Evolutionary conservation across 2,113 vertebrate genomes (phyloP), one percentile per base, ranked within the genome.

Genomic region (Pyrgilauda ruficollis): DNA sequence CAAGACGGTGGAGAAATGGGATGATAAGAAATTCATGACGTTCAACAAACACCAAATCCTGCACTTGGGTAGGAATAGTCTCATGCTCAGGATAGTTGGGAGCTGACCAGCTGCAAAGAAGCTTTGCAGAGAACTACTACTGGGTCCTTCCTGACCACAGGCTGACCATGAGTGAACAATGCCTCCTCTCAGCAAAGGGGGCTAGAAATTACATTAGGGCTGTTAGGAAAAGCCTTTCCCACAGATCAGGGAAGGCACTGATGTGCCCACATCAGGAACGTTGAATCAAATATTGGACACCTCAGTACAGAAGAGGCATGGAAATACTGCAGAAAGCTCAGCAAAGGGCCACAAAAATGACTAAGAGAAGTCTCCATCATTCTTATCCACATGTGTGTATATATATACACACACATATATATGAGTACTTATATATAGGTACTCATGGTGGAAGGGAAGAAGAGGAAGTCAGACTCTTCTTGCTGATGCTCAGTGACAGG

Each of bases 1-100:
- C 26, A 55, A 7, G 8, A 41, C 8, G 27, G 6, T 30, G 7
- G 3, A 0, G 0, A 89, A 84, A 39, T 43, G 15, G 10, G 8
- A 41, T 67, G 31, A 37, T 28, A 50, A 33, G 44, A 72, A 84
- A 62, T 10, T 49, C 3, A 15, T 22, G 2, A 35, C 10, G 1
- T 62, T 85, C 49, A 64, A 37, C 28, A 87, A 64, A 62, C 26
- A 35, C 4, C 37, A 58, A 33, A 52, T 62, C n/a, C 67, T 72
- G 31, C 35, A 55, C n/a, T 39, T 30, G 22, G 4, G 8, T 39
- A 67, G 37, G 23, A 82, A 43, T 18, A 64, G 39, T 7, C 7
- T 41, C 33, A n/a, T 20, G 5, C 33, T 63, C 5, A 55, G 49
- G 9, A 35, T 2, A 52, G 17, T 0, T 66, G 21, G 11, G 8